phyloP scores from a whole-genome alignment of 2,113 vertebrate genomes.

The Phainopepla nitens region DNA sequence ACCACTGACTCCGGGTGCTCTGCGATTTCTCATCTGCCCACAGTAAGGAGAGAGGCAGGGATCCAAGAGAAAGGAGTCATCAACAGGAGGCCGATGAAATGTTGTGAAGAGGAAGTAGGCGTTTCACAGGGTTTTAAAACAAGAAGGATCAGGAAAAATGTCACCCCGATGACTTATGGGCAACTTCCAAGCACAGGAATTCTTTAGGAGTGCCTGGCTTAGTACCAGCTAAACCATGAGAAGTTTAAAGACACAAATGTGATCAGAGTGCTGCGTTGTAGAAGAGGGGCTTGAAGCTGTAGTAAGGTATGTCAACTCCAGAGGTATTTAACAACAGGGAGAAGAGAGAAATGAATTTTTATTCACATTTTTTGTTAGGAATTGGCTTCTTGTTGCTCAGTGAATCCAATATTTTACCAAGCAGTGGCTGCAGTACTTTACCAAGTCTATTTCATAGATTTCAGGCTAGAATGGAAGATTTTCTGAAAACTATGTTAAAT shows the following conservation, averaged over 20 bases:
- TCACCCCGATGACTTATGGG: background rate
- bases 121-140: background rate
- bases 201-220: background rate
- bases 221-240: background rate
- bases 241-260: background rate
- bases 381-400: background rate
- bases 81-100: background rate
- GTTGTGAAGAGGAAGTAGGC: constrained; percentile 1
- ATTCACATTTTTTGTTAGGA: background rate
- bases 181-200: background rate
- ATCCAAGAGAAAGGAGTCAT: constrained; percentile 27
- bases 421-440: background rate
- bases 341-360: background rate
- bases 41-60: background rate
- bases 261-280: background rate
- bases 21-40: constrained; percentile 13
- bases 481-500: background rate
- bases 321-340: background rate
- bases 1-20: background rate
- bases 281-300: background rate
- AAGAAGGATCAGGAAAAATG: background rate
- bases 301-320: background rate
- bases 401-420: background rate
- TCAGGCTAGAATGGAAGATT: background rate
- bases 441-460: background rate